Percentiles rank a stretch among this genome's conserved stretches.
Evolutionary conservation across 2,888 invertebrate genomes (phyloP).

Genomic region (Palloptera scutellata): DNA sequence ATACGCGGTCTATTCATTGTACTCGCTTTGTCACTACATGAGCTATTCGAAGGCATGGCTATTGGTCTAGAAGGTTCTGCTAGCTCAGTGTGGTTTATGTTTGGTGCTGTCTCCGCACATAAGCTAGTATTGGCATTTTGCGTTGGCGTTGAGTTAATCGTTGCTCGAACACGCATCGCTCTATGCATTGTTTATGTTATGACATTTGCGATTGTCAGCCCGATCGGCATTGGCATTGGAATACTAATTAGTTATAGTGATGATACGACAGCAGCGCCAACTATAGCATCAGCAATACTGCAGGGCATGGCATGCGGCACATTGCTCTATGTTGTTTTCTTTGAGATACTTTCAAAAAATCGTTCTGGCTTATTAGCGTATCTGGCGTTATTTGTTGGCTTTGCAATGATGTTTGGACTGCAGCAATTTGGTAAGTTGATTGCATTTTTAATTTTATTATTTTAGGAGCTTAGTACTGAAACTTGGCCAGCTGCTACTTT

Average conservation of each 20-base stretch:
- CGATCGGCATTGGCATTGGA: conserved; percentile 74
- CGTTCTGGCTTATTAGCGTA: conserved; percentile 72
- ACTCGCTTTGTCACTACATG: conserved; percentile 84
- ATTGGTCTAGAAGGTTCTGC: conserved; percentile 77
- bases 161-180: conserved; percentile 72
- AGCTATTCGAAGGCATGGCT: conserved; percentile 85
- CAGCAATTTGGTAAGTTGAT: conserved; percentile 63
- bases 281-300: conserved; percentile 70
- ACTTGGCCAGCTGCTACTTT: too few species aligned
- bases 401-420: conserved; percentile 76
- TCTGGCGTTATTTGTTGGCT: conserved; percentile 73
- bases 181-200: conserved; percentile 74
- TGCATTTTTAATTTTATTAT: too few species aligned
- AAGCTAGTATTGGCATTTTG: conserved; percentile 89
- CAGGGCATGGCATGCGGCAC: conserved; percentile 94
- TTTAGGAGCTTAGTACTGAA: too few species aligned
- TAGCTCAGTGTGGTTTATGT: conserved; percentile 77
- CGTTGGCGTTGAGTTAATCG: conserved; percentile 83
- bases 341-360: conserved; percentile 80
- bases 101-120: conserved; percentile 84
- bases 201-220: conserved; percentile 81
- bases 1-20: conserved; percentile 81
- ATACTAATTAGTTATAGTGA: conserved; percentile 75
- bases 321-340: conserved; percentile 94
- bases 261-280: conserved; percentile 68